Percentiles rank a stretch among this genome's conserved stretches.
Evolutionary conservation across 2,797 vertebrate genomes (phyloP).

Genomic region (Fistularia tabacaria): DNA sequence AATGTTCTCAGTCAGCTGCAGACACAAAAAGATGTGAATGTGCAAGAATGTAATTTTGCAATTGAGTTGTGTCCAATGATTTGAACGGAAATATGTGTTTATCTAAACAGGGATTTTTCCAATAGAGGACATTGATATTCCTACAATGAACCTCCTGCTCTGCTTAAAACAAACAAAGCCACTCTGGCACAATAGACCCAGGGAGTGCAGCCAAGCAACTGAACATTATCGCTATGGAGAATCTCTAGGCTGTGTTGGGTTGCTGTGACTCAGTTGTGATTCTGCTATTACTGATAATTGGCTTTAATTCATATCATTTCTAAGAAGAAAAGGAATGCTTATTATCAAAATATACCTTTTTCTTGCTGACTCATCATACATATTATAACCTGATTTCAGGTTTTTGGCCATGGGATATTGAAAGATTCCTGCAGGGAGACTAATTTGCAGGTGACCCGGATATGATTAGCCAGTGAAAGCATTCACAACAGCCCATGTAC

Average conservation of each 20-base stretch:
- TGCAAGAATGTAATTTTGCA: conserved; percentile 67
- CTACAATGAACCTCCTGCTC: conserved; percentile 43
- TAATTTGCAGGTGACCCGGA: conserved; percentile 52
- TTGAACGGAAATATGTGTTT: conserved; percentile 38
- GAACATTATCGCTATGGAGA: conserved; percentile 5
- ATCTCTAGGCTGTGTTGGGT: background rate
- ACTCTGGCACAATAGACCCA: conserved; percentile 26
- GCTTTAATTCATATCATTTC: background rate
- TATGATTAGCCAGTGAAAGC: conserved; percentile 55
- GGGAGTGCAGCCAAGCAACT: conserved; percentile 23
- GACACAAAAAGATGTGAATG: conserved; percentile 41
- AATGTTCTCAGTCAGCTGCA: conserved; percentile 29
- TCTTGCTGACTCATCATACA: background rate
- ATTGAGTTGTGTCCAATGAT: conserved; percentile 67
- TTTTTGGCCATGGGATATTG: conserved; percentile 15
- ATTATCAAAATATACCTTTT: conserved; percentile 16
- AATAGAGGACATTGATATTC: conserved; percentile 55
- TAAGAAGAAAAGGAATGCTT: conserved; percentile 6
- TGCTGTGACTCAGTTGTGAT: conserved; percentile 19
- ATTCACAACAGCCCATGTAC: conserved; percentile 26
- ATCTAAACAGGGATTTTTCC: conserved; percentile 47
- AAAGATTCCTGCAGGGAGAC: conserved; percentile 38
- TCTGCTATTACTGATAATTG: conserved; percentile 11
- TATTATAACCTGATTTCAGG: too few species aligned
- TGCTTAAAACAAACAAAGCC: conserved; percentile 52